Evolutionary conservation across 2,113 vertebrate genomes (phyloP).

Genomic region (Macroglossus sobrinus): DNA sequence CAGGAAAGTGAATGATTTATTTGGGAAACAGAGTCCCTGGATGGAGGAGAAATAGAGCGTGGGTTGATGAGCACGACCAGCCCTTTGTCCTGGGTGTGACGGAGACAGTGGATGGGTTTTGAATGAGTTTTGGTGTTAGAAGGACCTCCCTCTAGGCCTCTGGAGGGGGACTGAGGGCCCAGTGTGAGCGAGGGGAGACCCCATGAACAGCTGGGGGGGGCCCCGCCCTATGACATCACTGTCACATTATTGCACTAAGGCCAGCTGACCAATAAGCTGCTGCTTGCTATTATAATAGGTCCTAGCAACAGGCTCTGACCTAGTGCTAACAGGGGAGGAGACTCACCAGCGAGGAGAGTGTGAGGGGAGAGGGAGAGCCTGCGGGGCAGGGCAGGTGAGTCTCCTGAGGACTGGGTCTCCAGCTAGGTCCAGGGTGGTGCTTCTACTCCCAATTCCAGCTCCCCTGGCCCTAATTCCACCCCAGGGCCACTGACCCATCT

Average conservation of each 20-base stretch:
- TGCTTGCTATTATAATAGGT: constrained; percentile 24
- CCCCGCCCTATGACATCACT: constrained; percentile 60
- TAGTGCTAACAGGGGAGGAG: constrained; percentile 9
- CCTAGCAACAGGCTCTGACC: constrained; percentile 57
- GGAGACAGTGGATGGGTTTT: accelerated
- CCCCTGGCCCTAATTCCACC: background rate
- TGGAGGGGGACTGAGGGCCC: background rate
- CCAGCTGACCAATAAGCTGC: constrained; percentile 52
- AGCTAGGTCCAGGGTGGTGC: background rate
- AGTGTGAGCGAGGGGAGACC: background rate
- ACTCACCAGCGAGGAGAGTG: constrained; percentile 27
- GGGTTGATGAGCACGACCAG: background rate
- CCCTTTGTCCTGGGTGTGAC: background rate
- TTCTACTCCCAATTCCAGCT: background rate
- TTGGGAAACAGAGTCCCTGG: background rate
- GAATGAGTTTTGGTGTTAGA: background rate
- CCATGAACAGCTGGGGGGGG: background rate
- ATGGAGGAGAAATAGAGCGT: background rate
- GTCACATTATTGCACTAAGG: constrained; percentile 16
- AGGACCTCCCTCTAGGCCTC: background rate
- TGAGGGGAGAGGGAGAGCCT: constrained; percentile 60
- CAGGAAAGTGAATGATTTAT: background rate
- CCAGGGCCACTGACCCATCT: background rate
- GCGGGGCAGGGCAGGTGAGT: constrained; percentile 67
- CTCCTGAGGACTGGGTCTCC: background rate